These are phyloP conservation scores for Cerastoderma edule DNA, from an alignment of 2,888 invertebrate species.

Conservation along the genomic window DNA sequence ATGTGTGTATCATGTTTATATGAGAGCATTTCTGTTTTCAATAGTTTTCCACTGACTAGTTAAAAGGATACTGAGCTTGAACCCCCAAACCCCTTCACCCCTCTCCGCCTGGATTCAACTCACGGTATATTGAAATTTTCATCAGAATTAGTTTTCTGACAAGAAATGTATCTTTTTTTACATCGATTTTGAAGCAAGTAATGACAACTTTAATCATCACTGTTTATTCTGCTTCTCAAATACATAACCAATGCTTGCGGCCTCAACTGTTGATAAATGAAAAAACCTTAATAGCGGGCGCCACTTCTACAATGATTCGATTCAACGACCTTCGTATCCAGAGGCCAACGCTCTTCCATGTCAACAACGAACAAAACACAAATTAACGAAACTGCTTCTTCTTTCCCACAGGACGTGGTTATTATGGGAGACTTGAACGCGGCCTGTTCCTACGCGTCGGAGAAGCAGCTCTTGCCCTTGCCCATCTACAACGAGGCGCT, in stretches of 20 bases:
- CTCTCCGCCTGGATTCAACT: too few species aligned
- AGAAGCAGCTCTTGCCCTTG: conserved; percentile 33
- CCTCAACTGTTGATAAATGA: too few species aligned
- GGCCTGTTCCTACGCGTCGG: conserved; percentile 71
- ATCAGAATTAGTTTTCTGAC: too few species aligned
- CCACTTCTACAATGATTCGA: not conserved
- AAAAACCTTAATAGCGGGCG: not conserved
- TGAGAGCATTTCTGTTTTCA: not conserved
- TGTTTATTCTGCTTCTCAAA: too few species aligned
- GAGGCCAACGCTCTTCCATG: not conserved
- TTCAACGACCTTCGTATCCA: not conserved
- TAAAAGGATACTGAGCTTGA: too few species aligned
- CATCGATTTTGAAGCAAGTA: too few species aligned
- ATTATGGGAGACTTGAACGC: conserved; percentile 78
- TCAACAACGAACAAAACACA: too few species aligned
- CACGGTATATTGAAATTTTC: too few species aligned
- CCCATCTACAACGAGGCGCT: conserved; percentile 57
- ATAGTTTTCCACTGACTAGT: not conserved
- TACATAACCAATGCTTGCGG: too few species aligned
- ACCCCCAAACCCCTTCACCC: too few species aligned
- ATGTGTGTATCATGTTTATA: not conserved
- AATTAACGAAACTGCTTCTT: not conserved
- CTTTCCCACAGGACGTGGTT: conserved; percentile 62
- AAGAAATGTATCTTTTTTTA: too few species aligned
- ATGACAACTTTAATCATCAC: too few species aligned